These are phyloP conservation scores for Mechanitis messenoides DNA, from an alignment of 2,888 invertebrate genomes.

Conservation along the genomic window DNA sequence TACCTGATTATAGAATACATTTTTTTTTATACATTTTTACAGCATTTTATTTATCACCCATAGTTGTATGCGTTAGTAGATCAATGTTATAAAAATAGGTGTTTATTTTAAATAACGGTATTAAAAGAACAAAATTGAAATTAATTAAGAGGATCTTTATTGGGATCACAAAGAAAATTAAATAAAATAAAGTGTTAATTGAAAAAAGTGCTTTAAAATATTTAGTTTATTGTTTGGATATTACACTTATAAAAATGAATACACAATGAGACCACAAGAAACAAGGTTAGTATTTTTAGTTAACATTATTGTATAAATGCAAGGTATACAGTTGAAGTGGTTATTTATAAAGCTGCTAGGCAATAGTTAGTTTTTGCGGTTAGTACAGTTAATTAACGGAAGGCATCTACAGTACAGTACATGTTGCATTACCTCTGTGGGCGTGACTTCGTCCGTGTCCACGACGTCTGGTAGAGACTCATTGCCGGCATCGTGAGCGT, in stretches of 20 bases:
- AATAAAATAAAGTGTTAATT: conserved; percentile 3
- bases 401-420: conserved; percentile 70
- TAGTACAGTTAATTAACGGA: conserved; percentile 61
- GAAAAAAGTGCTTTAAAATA: conserved; percentile 3
- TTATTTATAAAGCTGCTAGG: conserved; percentile 3
- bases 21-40: neutral
- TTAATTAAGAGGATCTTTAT: too few species aligned
- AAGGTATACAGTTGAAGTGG: conserved; percentile 5
- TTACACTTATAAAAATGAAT: conserved; percentile 5
- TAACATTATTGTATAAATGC: neutral
- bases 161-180: conserved; percentile 4
- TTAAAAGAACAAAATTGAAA: too few species aligned
- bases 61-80: too few species aligned
- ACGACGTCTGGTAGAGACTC: conserved; percentile 68
- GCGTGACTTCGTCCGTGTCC: conserved; percentile 70
- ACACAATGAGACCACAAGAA: conserved; percentile 3
- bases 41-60: neutral
- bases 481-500: conserved; percentile 40
- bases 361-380: conserved; percentile 35
- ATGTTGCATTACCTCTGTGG: conserved; percentile 73
- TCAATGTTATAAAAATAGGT: too few species aligned
- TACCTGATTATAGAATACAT: conserved; percentile 28
- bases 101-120: too few species aligned
- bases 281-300: conserved; percentile 2
- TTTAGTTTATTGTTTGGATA: conserved; percentile 5